phyloP scores from a whole-genome alignment of 2,113 vertebrate species.

The Ptyas mucosa region DNA sequence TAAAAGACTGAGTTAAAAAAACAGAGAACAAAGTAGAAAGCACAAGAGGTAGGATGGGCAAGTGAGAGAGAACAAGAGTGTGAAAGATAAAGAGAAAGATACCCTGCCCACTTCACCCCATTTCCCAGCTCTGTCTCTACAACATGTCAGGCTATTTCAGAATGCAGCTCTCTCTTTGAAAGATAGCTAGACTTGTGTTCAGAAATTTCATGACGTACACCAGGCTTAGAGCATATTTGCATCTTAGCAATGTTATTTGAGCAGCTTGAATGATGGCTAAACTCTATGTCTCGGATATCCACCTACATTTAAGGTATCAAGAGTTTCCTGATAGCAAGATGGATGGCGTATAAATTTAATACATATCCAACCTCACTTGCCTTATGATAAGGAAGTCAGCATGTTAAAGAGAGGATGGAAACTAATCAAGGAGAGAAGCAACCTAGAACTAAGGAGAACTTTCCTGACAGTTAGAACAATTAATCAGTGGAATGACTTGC shows the following conservation, averaged over 20 bases:
- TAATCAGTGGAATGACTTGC: too few species aligned
- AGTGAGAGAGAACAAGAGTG: background rate
- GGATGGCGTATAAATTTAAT: background rate
- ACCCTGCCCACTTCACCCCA: background rate
- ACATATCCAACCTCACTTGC: background rate
- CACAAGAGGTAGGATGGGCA: background rate
- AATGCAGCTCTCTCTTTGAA: background rate
- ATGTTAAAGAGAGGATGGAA: background rate
- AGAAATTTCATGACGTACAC: background rate
- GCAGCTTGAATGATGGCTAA: background rate
- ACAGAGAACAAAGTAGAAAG: background rate
- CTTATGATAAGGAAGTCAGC: background rate
- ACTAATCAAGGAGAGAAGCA: too few species aligned
- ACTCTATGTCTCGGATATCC: background rate
- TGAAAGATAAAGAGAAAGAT: background rate
- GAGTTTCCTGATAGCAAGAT: background rate
- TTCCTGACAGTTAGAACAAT: too few species aligned
- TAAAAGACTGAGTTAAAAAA: background rate
- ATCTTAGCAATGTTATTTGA: background rate
- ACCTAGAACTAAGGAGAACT: too few species aligned
- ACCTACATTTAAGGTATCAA: background rate
- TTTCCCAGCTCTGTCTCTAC: background rate
- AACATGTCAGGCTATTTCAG: background rate
- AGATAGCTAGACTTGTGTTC: background rate
- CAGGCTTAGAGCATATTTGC: background rate